Base-by-base conservation (phyloP, 1,140 invertebrate species). In the Diorhabda carinulata region DNA sequence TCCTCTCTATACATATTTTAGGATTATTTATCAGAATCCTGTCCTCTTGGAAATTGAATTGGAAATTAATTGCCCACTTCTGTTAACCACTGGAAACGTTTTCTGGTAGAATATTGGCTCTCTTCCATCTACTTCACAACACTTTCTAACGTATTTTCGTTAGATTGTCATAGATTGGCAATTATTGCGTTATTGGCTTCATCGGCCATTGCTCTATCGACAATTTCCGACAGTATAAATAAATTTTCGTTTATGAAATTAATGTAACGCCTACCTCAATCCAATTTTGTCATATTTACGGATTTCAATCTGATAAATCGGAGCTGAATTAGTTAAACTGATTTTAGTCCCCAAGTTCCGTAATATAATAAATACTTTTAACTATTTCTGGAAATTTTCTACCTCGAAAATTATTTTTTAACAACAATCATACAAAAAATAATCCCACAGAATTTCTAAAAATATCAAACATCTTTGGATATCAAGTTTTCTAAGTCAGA, bases 181-280 rank as follows among this genome's bases (percentile, higher is more conserved):
- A 62, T 62, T 62, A 62, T 62, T 43, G 43, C n/a, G 47, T 56
- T 42, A 62, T 59, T 47, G 63, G 45, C 47, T 68, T 68, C 45
- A 61, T 68, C 62, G 61, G 56, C 68, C 67, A 71, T 68, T 71
- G 70, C 60, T 61, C 70, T 72, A 69, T 68, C 67, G 64, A 44
- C 70, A 69, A 72, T 72, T 72, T 72, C 70, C 70, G 59, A 64
- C 25, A 59, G 56, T 58, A 52, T 65, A 69, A 72, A 66, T 62
- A 68, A 59, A 52, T 59, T 25, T 67, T 57, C 5, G 59, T 41
- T 72, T 72, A 72, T 72, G 64, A 72, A 72, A 72, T 72, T 72
- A 72, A 72, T 68, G 63, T 61, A 66, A 72, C 70, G 70, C 70
- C 70, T 72, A 72, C 70, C 61, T 43, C 57, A 58, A 61, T 62